Conservation (phyloP, 2,888 invertebrate species). For the Drosophila limbata region DNA sequence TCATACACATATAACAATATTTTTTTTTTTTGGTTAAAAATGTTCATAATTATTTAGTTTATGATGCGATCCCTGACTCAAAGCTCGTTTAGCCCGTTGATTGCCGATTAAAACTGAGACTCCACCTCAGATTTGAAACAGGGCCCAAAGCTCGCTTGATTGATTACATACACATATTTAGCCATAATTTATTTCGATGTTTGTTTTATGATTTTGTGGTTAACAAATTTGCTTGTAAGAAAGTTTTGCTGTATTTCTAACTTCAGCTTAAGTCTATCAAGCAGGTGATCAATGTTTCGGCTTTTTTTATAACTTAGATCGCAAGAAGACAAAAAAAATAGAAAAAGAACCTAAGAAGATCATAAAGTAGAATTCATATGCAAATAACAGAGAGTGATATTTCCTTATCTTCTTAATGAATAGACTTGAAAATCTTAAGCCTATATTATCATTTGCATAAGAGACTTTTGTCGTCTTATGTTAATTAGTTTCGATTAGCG, state of each 20-base stretch:
- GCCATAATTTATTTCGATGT: conserved; percentile 53
- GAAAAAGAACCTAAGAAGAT: background rate
- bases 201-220: conserved; percentile 29
- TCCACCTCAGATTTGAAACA: background rate
- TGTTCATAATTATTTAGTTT: no score
- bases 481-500: conserved; percentile 58
- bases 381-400: conserved; percentile 28
- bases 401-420: conserved; percentile 56
- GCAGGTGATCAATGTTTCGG: conserved; percentile 22
- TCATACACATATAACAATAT: no score
- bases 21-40: no score
- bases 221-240: conserved; percentile 34
- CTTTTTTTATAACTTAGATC: conserved; percentile 18
- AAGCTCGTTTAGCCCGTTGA: conserved; percentile 15
- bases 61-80: no score
- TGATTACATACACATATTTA: conserved; percentile 53
- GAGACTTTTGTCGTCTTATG: conserved; percentile 50
- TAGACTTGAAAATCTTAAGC: conserved; percentile 43
- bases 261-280: background rate
- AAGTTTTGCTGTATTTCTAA: background rate
- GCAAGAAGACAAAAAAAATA: background rate
- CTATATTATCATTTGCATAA: conserved; percentile 70
- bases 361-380: conserved; percentile 39
- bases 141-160: conserved; percentile 49
- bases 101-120: conserved; percentile 16